Evolutionary conservation across 1,140 invertebrate genomes (phyloP).

Genomic region (Nylanderia fulva): DNA sequence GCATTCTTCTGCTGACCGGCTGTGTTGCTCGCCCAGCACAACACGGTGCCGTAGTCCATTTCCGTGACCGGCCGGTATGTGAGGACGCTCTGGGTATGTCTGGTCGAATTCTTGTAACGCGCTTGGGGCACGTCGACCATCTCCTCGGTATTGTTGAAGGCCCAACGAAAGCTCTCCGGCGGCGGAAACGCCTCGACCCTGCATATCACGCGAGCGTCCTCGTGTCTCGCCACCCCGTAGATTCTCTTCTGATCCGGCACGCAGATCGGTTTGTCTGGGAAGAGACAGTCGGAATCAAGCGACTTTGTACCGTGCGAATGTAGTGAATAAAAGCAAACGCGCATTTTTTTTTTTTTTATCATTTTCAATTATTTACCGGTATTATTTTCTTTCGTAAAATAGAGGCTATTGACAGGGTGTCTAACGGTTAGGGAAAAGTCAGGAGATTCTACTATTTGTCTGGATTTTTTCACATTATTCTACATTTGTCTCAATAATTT

Average conservation of each 20-base stretch:
- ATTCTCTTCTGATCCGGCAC: constrained; percentile 91
- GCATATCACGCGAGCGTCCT: constrained; percentile 92
- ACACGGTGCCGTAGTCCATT: constrained; percentile 90
- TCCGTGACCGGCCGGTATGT: constrained; percentile 93
- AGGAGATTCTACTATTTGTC: no score
- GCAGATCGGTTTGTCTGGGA: constrained; percentile 94
- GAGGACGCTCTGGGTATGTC: constrained; percentile 89
- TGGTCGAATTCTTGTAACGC: constrained; percentile 87
- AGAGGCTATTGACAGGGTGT: no score
- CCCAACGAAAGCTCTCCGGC: constrained; percentile 94
- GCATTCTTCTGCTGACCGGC: constrained; percentile 89
- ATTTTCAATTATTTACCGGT: background rate
- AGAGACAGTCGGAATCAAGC: constrained; percentile 53
- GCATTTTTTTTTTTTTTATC: no score
- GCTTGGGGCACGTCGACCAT: constrained; percentile 90
- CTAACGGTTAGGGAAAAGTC: no score
- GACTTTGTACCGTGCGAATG: background rate
- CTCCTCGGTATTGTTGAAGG: constrained; percentile 95
- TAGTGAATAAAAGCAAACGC: background rate
- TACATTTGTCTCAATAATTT: no score
- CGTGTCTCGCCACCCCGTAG: constrained; percentile 94
- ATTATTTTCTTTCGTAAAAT: no score
- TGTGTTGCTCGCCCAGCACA: constrained; percentile 89
- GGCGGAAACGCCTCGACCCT: constrained; percentile 95
- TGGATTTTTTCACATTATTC: no score